Evolutionary conservation across 1,140 invertebrate species (phyloP), one percentile per base, ranked within the genome.

Genomic region (Drosophila setifemur): DNA sequence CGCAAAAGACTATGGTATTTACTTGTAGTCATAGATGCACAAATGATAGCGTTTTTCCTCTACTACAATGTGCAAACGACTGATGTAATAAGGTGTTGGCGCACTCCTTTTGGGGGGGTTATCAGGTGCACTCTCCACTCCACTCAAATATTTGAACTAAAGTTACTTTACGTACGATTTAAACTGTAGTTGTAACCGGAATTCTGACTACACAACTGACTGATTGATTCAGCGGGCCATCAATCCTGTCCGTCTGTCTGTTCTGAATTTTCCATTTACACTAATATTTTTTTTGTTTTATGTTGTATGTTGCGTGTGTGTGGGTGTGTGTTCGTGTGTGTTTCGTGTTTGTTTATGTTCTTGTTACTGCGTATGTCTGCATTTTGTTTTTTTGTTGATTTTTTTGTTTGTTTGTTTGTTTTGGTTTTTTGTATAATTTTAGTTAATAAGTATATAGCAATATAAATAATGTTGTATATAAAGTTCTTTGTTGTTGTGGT

Each of bases 391-490:
- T n/a, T n/a, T n/a, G n/a, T n/a, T n/a, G n/a, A 25, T 49, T 23
- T 52, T 61, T 58, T 39, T 71, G 31, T 69, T 42, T 73, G 60
- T 52, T 31, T 53, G 16, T 63, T 39, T 70, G 43, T 70, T 86
- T 79, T 79, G 53, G 53, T 75, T 83, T 70, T 53, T 83, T 79
- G 77, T 82, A 82, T 82, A 82, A 82, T 81, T 82, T 83, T 83
- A 81, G 79, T 81, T 82, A 81, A 82, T 82, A 83, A 83, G 78
- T 83, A 85, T 83, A 83, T 83, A 85, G 79, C 81, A 86, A 85
- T 83, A 83, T 83, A 83, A 83, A 83, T 83, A 83, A 83, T 83
- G 81, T 71, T 82, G 78, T 83, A 83, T 83, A 83, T 83, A 83
- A 83, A 83, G 81, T 85, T 85, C 75, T 85, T 64, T 85, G 66